phyloP scores from a whole-genome alignment of 2,888 invertebrate genomes.

The Plagiodera versicolora region DNA sequence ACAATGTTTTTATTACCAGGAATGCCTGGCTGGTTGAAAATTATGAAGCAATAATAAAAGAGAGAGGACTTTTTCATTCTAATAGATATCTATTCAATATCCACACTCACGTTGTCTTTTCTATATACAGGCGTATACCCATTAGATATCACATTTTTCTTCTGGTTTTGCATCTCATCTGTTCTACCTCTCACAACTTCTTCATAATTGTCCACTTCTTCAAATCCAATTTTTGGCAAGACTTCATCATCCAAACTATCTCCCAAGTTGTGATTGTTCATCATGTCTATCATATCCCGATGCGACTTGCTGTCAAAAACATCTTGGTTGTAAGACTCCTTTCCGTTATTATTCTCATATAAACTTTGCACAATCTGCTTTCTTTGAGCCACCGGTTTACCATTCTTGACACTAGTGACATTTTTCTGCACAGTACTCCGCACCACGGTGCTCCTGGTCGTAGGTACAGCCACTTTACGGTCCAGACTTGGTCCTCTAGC shows the following conservation, averaged over 20 bases:
- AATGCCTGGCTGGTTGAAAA: too few relatives aligned
- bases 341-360: constrained; percentile 50
- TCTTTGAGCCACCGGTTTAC: constrained; percentile 51
- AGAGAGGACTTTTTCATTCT: too few relatives aligned
- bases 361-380: constrained; percentile 49
- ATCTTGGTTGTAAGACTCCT: constrained; percentile 46
- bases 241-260: constrained; percentile 56
- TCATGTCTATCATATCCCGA: constrained; percentile 49
- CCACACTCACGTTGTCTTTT: not conserved
- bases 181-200: not conserved
- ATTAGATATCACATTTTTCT: constrained; percentile 1
- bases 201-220: constrained; percentile 42
- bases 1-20: too few relatives aligned
- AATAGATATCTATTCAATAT: not conserved
- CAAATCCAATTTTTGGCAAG: constrained; percentile 53
- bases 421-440: constrained; percentile 51
- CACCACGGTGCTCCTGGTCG: constrained; percentile 44
- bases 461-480: constrained; percentile 32
- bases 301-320: constrained; percentile 29
- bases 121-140: not conserved
- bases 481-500: constrained; percentile 47
- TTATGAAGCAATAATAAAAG: too few relatives aligned
- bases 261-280: constrained; percentile 53
- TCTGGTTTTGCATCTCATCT: constrained; percentile 5
- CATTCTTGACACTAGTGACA: constrained; percentile 51